Base-by-base conservation (phyloP, 2,888 invertebrate genomes). In the Nineta flava region DNA sequence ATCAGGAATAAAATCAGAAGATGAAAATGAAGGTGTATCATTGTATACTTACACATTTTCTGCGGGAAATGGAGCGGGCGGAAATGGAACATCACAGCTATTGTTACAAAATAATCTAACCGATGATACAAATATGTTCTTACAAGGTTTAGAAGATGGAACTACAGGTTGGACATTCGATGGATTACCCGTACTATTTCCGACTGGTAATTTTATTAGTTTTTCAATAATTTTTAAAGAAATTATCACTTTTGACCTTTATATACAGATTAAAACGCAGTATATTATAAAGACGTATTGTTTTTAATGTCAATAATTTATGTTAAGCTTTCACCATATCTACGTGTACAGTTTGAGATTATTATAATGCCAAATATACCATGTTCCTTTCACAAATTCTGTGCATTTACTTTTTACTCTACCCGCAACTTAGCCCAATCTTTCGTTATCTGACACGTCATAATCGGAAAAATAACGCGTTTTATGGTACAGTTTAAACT, bases 81-180 rank as follows among this genome's bases (percentile, higher is more conserved):
- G 21, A 21, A 41, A n/a, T 13, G 19, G 34, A n/a, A 13, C 35
- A 34, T 40, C 41, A 17, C 48, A 40, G 19, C 15, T 48, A 26
- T 31, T 49, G 3, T 35, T 49, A 12, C 48, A 48, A 48, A 48
- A 16, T 41, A 42, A 26, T 9, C 15, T 48, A 7, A 45, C 26
- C 9, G 49, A 49, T 45, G 49, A 49, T n/a, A 38, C 44, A n/a
- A 26, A 26, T 26, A 35, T 49, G 49, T 49, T 32, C 31, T 45
- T 45, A 13, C 49, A 49, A 44, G 63, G 62, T 54, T 61, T 62
- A 42, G 59, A 58, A 35, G 60, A 58, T 51, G 58, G 55, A 15
- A 54, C 58, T 44, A 51, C 57, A 41, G 60, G 61, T 32, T 66
- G 65, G 65, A 59, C 61, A 21, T 53, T 58, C 21, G 62, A 59